phyloP scores from a whole-genome alignment of 2,888 invertebrate genomes.

The Dolichopus griseipennis region DNA sequence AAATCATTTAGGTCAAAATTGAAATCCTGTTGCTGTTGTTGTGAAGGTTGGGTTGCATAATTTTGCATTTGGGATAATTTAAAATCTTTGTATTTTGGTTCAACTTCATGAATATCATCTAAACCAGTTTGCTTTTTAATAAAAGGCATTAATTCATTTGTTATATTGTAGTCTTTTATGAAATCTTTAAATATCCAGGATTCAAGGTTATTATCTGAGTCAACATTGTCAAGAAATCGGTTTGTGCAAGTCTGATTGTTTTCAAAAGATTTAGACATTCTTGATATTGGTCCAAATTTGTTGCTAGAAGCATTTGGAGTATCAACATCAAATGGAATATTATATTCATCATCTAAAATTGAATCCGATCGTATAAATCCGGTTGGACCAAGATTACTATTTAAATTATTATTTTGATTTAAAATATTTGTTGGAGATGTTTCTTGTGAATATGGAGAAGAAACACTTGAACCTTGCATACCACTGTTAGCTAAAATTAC shows the following conservation, averaged over 20 bases:
- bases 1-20: background rate
- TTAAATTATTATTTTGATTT: background rate
- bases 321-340: constrained; percentile 55
- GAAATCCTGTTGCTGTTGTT: constrained; percentile 7
- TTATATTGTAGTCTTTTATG: background rate
- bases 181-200: constrained; percentile 20
- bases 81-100: background rate
- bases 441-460: constrained; percentile 17
- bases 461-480: background rate
- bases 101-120: background rate
- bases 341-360: constrained; percentile 52
- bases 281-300: constrained; percentile 62
- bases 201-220: constrained; percentile 24
- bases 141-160: background rate
- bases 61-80: constrained; percentile 11
- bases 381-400: constrained; percentile 10
- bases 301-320: constrained; percentile 43
- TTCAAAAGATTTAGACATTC: constrained; percentile 31
- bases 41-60: constrained; percentile 19
- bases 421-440: constrained; percentile 13
- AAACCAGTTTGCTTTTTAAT: background rate
- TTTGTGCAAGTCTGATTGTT: constrained; percentile 15
- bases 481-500: background rate
- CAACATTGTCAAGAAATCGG: constrained; percentile 22
- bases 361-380: constrained; percentile 47